These are phyloP conservation scores for Antrozous pallidus DNA, from an alignment of 2,797 vertebrate genomes.

Conservation along the genomic window DNA sequence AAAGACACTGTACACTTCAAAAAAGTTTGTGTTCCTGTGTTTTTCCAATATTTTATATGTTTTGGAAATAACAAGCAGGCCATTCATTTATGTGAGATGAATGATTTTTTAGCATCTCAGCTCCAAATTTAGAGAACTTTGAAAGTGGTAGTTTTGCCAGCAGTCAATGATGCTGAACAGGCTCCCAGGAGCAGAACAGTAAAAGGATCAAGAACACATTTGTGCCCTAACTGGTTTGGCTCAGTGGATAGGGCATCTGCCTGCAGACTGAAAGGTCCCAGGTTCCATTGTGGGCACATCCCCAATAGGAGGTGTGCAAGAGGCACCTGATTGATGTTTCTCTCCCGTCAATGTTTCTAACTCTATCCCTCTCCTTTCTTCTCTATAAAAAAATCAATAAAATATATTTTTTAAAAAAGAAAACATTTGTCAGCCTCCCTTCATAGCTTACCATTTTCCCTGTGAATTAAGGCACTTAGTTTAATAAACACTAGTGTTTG, in stretches of 20 bases:
- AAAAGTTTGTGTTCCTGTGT: neutral
- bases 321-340: no score
- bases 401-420: neutral
- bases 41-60: conserved; percentile 6
- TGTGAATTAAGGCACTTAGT: neutral
- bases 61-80: conserved; percentile 30
- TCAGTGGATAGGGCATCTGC: no score
- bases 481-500: conserved; percentile 61
- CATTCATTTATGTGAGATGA: conserved; percentile 31
- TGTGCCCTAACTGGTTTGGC: neutral
- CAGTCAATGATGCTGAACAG: neutral
- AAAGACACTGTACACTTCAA: neutral
- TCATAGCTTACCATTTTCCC: neutral
- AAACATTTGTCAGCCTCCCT: conserved; percentile 29
- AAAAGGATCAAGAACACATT: conserved; percentile 53
- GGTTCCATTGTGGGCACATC: no score
- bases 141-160: neutral
- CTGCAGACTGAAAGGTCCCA: no score
- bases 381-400: no score
- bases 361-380: no score
- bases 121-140: conserved; percentile 64
- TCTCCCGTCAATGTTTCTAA: no score
- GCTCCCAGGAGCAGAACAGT: conserved; percentile 5
- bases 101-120: conserved; percentile 27
- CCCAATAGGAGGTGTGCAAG: no score